Percentiles rank a stretch among this genome's conserved stretches.
Conservation (phyloP, 1,140 invertebrate species). For the Lucilia sericata region DNA sequence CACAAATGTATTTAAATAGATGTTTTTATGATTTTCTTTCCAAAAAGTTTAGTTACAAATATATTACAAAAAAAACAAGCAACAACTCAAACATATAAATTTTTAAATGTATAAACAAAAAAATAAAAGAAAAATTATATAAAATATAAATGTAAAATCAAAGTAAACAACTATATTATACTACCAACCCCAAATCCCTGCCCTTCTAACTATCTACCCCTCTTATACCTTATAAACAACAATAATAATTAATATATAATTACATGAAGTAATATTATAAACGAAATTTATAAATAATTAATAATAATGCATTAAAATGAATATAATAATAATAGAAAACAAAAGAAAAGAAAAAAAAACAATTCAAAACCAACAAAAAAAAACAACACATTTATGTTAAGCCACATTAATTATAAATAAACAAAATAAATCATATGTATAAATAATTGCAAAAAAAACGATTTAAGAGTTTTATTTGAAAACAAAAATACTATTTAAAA, state of each 20-base stretch:
- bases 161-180: conserved; percentile 28
- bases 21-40: not conserved
- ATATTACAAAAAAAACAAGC: not conserved
- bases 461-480: conserved; percentile 43
- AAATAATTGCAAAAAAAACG: conserved; percentile 40
- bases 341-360: conserved; percentile 43
- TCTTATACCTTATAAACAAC: not conserved
- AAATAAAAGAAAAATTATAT: conserved; percentile 20
- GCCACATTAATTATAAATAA: conserved; percentile 31
- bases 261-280: conserved; percentile 21
- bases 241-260: not conserved
- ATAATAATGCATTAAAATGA: conserved; percentile 34
- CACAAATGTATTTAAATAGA: not conserved
- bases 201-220: not conserved
- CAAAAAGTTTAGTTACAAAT: not conserved
- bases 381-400: conserved; percentile 43
- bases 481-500: no score
- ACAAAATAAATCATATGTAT: conserved; percentile 45
- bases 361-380: conserved; percentile 44
- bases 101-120: conserved; percentile 8
- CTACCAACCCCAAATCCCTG: no score
- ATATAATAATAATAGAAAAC: conserved; percentile 47
- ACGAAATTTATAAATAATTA: conserved; percentile 28
- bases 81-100: not conserved
- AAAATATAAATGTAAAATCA: conserved; percentile 10